Conservation (phyloP, 2,113 vertebrate genomes). For the Oreotragus oreotragus region DNA sequence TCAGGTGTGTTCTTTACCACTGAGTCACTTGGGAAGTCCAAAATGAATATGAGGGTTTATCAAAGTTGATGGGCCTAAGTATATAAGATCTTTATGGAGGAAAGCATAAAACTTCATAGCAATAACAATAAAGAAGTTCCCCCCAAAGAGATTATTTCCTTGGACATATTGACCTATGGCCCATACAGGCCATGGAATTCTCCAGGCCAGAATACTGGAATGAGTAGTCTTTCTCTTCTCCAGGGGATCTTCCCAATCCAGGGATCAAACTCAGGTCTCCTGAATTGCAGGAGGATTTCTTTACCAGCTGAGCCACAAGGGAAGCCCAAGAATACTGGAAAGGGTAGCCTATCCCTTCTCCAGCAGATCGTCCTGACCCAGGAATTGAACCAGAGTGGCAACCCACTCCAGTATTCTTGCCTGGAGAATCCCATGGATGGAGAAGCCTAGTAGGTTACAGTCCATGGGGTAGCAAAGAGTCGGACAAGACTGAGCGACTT, state of each 20-base stretch:
- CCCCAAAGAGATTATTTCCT: background rate
- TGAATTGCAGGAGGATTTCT: background rate
- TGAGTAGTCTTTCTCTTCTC: background rate
- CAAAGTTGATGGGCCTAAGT: background rate
- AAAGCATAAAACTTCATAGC: background rate
- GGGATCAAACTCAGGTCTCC: background rate
- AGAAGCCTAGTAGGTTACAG: too few relatives aligned
- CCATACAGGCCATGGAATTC: background rate
- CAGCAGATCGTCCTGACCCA: background rate
- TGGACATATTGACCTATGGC: background rate
- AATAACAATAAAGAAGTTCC: background rate
- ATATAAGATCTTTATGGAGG: background rate
- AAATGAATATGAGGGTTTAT: background rate
- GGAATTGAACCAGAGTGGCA: background rate
- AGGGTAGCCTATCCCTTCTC: background rate
- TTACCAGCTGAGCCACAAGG: background rate
- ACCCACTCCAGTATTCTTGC: too few relatives aligned
- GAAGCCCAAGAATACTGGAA: background rate
- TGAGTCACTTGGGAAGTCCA: background rate
- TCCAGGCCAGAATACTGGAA: background rate
- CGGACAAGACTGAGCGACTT: too few relatives aligned
- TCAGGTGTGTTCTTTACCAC: background rate
- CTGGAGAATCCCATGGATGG: too few relatives aligned
- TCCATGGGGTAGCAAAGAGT: too few relatives aligned
- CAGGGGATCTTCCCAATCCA: background rate